A percentile compares a stretch with the other conserved stretches of the same genome.
Evolutionary conservation across 2,113 vertebrate genomes (phyloP).

Genomic region (Heterocephalus glaber): DNA sequence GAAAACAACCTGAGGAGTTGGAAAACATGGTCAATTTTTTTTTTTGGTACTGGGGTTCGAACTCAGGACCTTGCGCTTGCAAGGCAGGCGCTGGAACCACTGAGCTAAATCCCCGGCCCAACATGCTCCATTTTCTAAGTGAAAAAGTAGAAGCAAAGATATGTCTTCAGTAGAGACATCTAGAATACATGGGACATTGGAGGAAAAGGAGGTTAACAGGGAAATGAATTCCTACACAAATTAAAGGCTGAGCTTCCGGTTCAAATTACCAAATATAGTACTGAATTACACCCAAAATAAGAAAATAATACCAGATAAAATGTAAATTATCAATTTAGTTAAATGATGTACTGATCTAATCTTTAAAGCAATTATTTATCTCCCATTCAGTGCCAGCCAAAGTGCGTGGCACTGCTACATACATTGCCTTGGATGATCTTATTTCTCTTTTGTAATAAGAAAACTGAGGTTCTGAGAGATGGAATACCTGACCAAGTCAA

Average conservation of each 20-base stretch:
- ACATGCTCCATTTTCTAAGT: neutral
- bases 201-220: neutral
- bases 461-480: neutral
- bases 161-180: neutral
- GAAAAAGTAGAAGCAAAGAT: neutral
- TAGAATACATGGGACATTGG: neutral
- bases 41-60: no score
- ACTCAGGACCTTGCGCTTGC: no score
- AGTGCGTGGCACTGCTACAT: neutral
- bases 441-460: neutral
- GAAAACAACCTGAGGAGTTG: neutral
- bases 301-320: conserved; percentile 9
- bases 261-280: neutral
- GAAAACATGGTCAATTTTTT: neutral
- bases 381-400: neutral
- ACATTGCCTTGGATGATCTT: neutral
- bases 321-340: neutral
- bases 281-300: neutral
- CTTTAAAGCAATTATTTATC: neutral
- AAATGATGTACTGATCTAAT: neutral
- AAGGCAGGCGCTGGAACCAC: no score
- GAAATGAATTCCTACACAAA: neutral
- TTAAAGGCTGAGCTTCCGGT: neutral
- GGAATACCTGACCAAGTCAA: neutral
- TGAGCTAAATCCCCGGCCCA: no score